Percentiles rank a stretch among this genome's conserved stretches.
Conservation (phyloP, 2,888 invertebrate genomes). For the Ophioninae sp. region DNA sequence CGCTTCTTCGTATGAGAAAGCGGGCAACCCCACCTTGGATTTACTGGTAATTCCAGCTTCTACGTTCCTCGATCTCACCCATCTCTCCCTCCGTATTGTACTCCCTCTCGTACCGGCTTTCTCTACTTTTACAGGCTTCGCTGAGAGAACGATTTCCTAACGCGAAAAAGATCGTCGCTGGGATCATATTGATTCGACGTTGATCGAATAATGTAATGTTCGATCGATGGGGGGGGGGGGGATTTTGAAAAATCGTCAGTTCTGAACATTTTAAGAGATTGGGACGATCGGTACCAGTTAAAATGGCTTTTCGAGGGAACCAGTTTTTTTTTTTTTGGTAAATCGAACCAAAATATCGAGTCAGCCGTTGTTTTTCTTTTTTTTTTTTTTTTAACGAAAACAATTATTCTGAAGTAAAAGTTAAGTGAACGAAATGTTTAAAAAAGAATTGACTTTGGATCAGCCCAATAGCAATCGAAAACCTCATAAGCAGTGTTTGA, state of each 20-base stretch:
- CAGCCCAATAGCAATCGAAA: background rate
- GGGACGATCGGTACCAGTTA: too few relatives aligned
- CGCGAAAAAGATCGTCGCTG: background rate
- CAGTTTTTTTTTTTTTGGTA: too few relatives aligned
- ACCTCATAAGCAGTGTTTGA: background rate
- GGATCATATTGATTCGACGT: background rate
- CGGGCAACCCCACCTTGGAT: slow-evolving; percentile 47
- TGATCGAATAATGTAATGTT: background rate
- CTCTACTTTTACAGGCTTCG: slow-evolving; percentile 49
- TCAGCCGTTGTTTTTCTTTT: too few relatives aligned
- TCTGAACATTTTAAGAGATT: too few relatives aligned
- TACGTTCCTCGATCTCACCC: slow-evolving; percentile 16
- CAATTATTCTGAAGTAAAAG: too few relatives aligned
- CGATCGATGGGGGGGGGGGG: background rate
- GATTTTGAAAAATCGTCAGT: too few relatives aligned
- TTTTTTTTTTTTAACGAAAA: too few relatives aligned
- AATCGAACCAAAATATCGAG: too few relatives aligned
- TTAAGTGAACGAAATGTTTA: too few relatives aligned
- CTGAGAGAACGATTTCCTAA: slow-evolving; percentile 53
- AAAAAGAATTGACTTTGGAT: too few relatives aligned
- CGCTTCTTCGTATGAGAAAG: slow-evolving; percentile 40
- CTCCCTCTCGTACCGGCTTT: slow-evolving; percentile 19
- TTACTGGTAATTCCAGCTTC: slow-evolving; percentile 56
- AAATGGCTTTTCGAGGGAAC: too few relatives aligned
- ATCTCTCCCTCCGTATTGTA: slow-evolving; percentile 36